These are phyloP conservation scores for Mirounga angustirostris DNA, from an alignment of 2,113 vertebrate species.

Conservation along the genomic window DNA sequence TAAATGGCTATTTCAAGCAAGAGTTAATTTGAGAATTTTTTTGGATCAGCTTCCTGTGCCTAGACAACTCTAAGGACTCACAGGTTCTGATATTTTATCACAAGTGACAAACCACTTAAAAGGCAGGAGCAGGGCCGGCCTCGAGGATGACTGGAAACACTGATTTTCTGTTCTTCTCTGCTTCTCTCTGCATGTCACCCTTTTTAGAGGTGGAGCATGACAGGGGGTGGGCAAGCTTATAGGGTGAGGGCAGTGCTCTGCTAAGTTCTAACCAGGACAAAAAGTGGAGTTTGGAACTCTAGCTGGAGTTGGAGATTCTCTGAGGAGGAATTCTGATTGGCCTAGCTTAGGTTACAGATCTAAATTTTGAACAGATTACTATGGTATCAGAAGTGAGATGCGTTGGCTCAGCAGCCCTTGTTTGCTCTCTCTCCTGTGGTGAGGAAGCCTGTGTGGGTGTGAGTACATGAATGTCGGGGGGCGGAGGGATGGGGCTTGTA, in stretches of 20 bases:
- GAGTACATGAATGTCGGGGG: neutral
- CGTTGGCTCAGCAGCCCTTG: neutral
- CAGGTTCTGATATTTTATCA: neutral
- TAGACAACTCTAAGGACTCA: neutral
- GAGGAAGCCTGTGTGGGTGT: neutral
- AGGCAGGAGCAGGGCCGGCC: neutral
- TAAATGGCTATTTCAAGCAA: neutral
- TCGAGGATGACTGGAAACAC: neutral
- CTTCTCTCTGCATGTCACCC: neutral
- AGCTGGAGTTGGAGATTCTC: neutral
- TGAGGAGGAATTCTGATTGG: neutral
- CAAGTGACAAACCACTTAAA: slow-evolving; percentile 26
- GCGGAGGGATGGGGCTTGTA: neutral
- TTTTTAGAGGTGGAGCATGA: neutral
- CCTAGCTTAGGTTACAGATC: neutral
- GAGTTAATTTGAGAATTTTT: neutral
- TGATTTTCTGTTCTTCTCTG: neutral
- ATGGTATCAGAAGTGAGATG: neutral
- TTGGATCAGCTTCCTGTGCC: neutral
- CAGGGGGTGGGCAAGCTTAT: neutral
- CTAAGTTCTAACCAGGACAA: neutral
- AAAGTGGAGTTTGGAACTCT: neutral
- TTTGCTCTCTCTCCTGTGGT: neutral
- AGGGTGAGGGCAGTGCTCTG: neutral
- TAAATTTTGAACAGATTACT: neutral